Conservation (phyloP, 2,113 vertebrate genomes). For the Recurvirostra avosetta region DNA sequence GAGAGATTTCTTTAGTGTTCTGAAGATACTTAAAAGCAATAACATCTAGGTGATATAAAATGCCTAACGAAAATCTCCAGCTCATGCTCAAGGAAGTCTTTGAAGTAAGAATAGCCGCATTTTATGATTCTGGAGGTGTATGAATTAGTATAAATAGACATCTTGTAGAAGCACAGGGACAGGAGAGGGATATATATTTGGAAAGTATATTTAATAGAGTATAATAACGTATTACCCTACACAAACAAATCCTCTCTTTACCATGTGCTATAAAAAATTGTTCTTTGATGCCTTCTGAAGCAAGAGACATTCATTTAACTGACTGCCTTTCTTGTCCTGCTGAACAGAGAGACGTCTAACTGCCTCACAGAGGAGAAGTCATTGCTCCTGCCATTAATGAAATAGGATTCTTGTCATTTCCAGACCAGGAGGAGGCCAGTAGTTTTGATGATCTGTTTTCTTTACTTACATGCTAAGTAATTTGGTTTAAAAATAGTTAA, state of each 20-base stretch:
- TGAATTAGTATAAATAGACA: not conserved
- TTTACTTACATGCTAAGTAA: not conserved
- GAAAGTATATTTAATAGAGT: not conserved
- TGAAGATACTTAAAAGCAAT: not conserved
- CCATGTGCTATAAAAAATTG: not conserved
- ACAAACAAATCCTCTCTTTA: not conserved
- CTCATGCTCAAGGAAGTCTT: not conserved
- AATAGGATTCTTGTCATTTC: not conserved
- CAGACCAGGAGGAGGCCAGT: not conserved
- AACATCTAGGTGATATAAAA: not conserved
- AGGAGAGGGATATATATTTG: not conserved
- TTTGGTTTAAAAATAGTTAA: not conserved
- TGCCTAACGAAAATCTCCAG: not conserved
- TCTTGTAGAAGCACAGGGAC: not conserved
- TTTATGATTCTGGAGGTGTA: slow-evolving; percentile 21
- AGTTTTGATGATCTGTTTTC: not conserved
- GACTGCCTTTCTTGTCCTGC: not conserved
- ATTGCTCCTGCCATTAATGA: not conserved
- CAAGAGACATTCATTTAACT: not conserved
- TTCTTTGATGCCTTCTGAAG: slow-evolving; percentile 20
- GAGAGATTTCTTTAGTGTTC: not conserved
- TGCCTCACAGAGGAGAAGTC: not conserved
- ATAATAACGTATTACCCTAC: not conserved
- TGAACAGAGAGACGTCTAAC: not conserved
- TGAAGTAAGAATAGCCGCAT: slow-evolving; percentile 30